Percentiles rank a stretch among this genome's conserved stretches.
phyloP scores from a whole-genome alignment of 2,797 vertebrate genomes.

The Spea hammondii region DNA sequence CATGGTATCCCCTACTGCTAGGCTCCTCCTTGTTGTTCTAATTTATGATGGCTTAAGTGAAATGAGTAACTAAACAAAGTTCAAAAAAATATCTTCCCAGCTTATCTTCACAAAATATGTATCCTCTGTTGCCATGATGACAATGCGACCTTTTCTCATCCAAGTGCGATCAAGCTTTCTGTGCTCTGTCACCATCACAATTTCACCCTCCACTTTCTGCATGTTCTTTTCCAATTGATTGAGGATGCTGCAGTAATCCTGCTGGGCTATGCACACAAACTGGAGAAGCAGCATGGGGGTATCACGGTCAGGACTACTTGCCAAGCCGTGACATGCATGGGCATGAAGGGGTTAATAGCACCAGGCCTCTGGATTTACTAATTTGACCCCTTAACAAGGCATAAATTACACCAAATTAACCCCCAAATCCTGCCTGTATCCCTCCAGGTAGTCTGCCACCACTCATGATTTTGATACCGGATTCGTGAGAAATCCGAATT shows the following conservation, averaged over 20 bases:
- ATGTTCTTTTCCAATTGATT: slow-evolving; percentile 99
- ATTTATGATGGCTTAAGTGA: background rate
- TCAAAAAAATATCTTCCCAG: background rate
- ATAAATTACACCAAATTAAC: too few species aligned
- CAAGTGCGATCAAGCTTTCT: slow-evolving; percentile 95
- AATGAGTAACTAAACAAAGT: background rate
- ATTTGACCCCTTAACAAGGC: too few species aligned
- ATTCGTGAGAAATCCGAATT: too few species aligned
- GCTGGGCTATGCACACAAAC: slow-evolving; percentile 98
- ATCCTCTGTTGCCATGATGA: slow-evolving; percentile 86
- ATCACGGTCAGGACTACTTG: too few species aligned
- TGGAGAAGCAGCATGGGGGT: slow-evolving; percentile 56
- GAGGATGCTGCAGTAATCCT: slow-evolving; percentile 97
- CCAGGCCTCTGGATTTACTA: too few species aligned
- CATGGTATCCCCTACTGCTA: too few species aligned
- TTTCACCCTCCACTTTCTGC: slow-evolving; percentile 98
- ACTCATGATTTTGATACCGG: too few species aligned
- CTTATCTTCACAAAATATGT: background rate
- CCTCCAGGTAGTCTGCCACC: too few species aligned
- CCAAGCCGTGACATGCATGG: too few species aligned
- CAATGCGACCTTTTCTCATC: slow-evolving; percentile 96
- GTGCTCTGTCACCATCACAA: slow-evolving; percentile 99
- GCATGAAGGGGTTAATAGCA: too few species aligned
- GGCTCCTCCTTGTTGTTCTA: background rate
- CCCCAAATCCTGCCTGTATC: too few species aligned